These are phyloP conservation scores for Rhagoletis pomonella DNA, from an alignment of 1,140 invertebrate genomes.

Conservation along the genomic window DNA sequence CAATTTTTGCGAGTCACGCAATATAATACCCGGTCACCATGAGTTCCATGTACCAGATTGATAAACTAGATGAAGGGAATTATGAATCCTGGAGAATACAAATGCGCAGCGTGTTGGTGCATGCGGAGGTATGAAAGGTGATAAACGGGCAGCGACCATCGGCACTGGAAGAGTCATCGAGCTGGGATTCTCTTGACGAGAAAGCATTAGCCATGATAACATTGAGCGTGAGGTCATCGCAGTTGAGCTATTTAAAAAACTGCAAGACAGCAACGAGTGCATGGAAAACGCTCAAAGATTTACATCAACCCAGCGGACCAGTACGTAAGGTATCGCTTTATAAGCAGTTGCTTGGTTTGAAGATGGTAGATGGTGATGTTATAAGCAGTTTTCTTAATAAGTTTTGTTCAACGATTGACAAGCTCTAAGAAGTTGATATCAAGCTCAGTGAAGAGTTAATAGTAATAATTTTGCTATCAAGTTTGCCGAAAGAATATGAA, in stretches of 20 bases:
- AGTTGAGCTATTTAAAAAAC: slow-evolving; percentile 49
- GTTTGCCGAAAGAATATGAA: too few species aligned
- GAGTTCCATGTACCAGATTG: too few species aligned
- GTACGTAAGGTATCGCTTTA: slow-evolving; percentile 32
- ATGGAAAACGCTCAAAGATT: slow-evolving; percentile 28
- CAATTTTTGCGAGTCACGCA: too few species aligned
- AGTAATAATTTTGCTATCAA: too few species aligned
- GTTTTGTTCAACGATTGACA: too few species aligned
- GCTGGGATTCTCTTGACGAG: slow-evolving; percentile 27
- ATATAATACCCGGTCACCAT: too few species aligned
- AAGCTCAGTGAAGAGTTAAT: too few species aligned
- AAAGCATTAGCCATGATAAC: slow-evolving; percentile 53
- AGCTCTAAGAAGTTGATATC: too few species aligned
- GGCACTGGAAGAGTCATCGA: background rate
- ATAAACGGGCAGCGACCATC: background rate
- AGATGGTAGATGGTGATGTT: background rate
- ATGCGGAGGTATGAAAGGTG: slow-evolving; percentile 22
- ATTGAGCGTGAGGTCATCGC: slow-evolving; percentile 38
- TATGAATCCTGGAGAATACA: slow-evolving; percentile 46
- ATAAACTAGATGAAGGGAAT: slow-evolving; percentile 10
- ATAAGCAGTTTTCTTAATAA: background rate
- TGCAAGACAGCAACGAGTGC: slow-evolving; percentile 28
- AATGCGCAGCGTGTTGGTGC: slow-evolving; percentile 37
- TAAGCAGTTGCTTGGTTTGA: slow-evolving; percentile 39
- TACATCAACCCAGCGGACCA: slow-evolving; percentile 37